A percentile compares a stretch with the other conserved stretches of the same genome.
Evolutionary conservation across 2,113 vertebrate species (phyloP).

Genomic region (Hippocampus barbouri): DNA sequence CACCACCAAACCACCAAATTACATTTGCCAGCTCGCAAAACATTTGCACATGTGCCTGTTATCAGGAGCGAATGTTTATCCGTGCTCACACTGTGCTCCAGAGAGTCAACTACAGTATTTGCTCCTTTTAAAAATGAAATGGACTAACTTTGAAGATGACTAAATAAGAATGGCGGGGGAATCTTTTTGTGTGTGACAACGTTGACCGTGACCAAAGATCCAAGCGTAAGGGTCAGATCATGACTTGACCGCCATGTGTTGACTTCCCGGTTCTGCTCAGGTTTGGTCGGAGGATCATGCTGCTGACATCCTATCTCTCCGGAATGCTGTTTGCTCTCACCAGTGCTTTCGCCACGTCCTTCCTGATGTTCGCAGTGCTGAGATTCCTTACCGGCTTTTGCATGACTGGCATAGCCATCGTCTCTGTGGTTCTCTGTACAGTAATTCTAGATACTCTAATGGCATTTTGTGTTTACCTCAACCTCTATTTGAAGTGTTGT

Average conservation of each 20-base stretch:
- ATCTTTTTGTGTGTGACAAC: too few species aligned
- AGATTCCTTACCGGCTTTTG: conserved; percentile 73
- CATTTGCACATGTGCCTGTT: too few species aligned
- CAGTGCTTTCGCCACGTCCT: conserved; percentile 67
- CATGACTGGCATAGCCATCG: conserved; percentile 69
- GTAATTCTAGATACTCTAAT: conserved; percentile 42
- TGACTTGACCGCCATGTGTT: background rate
- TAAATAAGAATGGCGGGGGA: too few species aligned
- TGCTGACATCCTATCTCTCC: conserved; percentile 63
- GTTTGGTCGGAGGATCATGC: conserved; percentile 65
- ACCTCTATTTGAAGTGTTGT: background rate
- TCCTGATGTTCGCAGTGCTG: conserved; percentile 66
- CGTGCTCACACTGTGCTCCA: too few species aligned
- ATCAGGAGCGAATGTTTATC: too few species aligned
- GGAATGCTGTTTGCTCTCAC: conserved; percentile 59
- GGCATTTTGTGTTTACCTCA: background rate
- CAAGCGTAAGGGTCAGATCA: background rate
- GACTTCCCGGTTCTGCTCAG: conserved; percentile 31
- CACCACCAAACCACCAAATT: too few species aligned
- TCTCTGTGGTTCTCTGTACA: conserved; percentile 58
- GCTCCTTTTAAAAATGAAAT: too few species aligned
- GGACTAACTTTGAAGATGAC: too few species aligned
- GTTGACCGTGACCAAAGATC: too few species aligned
- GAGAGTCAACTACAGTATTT: too few species aligned
- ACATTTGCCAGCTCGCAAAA: too few species aligned